Conservation (phyloP, 2,797 vertebrate species). For the Sparidentex hasta region DNA sequence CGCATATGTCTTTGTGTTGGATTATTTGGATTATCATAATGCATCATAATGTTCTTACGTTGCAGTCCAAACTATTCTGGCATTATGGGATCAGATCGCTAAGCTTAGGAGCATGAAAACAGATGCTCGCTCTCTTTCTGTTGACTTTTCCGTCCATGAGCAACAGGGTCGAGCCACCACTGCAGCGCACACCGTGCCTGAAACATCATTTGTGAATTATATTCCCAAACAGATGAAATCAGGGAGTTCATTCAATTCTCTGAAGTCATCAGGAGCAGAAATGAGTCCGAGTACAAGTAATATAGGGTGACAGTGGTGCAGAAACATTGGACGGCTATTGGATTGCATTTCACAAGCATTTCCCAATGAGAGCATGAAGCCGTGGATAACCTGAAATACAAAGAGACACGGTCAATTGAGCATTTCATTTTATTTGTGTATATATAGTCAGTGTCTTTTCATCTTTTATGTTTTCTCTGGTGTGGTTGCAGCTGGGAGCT, state of each 20-base stretch:
- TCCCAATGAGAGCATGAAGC: conserved; percentile 32
- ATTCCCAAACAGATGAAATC: conserved; percentile 58
- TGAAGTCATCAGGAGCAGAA: conserved; percentile 65
- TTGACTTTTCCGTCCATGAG: conserved; percentile 54
- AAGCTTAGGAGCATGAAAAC: conserved; percentile 65
- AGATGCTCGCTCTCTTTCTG: conserved; percentile 53
- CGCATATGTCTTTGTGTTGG: conserved; percentile 72
- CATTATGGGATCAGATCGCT: conserved; percentile 63
- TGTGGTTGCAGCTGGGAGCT: conserved; percentile 23
- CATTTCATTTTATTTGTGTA: conserved; percentile 3
- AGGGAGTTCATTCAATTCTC: conserved; percentile 59
- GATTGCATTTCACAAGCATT: conserved; percentile 58
- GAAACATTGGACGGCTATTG: conserved; percentile 47
- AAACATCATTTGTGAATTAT: conserved; percentile 54
- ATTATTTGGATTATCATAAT: conserved; percentile 83
- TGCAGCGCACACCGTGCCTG: neutral
- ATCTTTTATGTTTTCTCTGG: conserved; percentile 17
- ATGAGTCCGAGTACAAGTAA: conserved; percentile 57
- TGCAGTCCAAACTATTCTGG: conserved; percentile 60
- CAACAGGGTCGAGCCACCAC: conserved; percentile 39
- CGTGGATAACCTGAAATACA: conserved; percentile 21
- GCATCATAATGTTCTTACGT: conserved; percentile 75
- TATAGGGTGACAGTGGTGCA: conserved; percentile 43
- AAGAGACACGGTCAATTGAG: conserved; percentile 21
- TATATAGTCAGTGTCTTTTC: conserved; percentile 16